These are phyloP conservation scores for Actinia tenebrosa DNA, from an alignment of 64 coral and sea anemone genomes.

Conservation along the genomic window DNA sequence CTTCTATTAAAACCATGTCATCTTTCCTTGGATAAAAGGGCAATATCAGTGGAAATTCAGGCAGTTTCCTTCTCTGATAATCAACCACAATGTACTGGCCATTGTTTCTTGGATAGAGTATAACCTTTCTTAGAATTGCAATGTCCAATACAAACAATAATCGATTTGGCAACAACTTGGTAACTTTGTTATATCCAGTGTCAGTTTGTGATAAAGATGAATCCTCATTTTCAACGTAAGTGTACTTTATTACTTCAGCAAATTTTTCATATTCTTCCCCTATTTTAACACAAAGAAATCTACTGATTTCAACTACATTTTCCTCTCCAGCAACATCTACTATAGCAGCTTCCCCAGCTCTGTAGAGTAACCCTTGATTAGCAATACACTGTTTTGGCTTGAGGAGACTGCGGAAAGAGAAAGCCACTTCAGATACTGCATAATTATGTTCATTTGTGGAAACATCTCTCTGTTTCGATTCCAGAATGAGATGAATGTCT, in stretches of 20 bases:
- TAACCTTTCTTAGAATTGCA: no score
- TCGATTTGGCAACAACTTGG: no score
- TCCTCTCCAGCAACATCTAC: neutral
- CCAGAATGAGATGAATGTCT: neutral
- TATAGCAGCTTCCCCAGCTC: neutral
- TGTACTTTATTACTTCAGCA: neutral
- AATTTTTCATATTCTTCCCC: neutral
- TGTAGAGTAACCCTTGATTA: conserved; percentile 14
- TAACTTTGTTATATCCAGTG: no score
- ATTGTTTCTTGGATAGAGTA: no score
- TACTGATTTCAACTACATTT: neutral
- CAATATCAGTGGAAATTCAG: no score
- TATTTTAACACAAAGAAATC: conserved; percentile 26
- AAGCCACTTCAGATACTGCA: conserved; percentile 4
- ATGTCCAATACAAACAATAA: no score
- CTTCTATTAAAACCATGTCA: no score
- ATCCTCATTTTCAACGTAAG: conserved; percentile 6
- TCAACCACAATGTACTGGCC: no score
- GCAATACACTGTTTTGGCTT: conserved; percentile 11
- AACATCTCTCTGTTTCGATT: neutral
- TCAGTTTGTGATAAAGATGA: neutral
- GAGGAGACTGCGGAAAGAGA: neutral
- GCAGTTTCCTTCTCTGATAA: no score
- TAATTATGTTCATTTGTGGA: neutral
- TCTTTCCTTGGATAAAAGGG: no score